Evolutionary conservation across 2,888 invertebrate genomes (phyloP).

Genomic region (Ormyrus pomaceus): DNA sequence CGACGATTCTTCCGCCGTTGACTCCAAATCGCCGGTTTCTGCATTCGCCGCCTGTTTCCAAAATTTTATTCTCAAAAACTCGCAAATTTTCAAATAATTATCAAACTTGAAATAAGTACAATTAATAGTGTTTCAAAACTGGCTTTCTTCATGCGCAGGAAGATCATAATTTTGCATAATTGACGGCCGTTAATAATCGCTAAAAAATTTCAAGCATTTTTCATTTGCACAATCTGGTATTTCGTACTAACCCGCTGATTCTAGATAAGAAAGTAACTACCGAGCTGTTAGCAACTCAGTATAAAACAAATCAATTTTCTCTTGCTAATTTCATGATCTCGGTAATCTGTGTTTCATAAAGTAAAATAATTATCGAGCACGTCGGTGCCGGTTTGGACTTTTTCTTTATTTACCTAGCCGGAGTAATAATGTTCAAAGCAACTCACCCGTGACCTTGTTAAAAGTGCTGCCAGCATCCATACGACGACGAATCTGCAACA

Average conservation of each 20-base stretch:
- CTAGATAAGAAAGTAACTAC: not conserved
- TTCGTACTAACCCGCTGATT: not conserved
- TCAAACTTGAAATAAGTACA: too few species aligned
- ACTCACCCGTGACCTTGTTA: slow-evolving; percentile 67
- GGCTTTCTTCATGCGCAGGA: not conserved
- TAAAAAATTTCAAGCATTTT: too few species aligned
- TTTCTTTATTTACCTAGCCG: not conserved
- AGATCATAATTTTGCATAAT: slow-evolving; percentile 9
- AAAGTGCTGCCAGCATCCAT: slow-evolving; percentile 67
- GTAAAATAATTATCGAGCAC: slow-evolving; percentile 14
- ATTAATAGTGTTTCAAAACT: too few species aligned
- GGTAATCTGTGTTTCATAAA: not conserved
- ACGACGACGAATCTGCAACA: slow-evolving; percentile 69
- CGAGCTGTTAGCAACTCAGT: slow-evolving; percentile 1
- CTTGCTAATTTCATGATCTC: not conserved
- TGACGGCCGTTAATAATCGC: not conserved
- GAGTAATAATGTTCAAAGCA: not conserved
- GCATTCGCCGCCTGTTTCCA: slow-evolving; percentile 62
- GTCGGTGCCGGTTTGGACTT: too few species aligned
- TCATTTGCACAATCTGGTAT: too few species aligned
- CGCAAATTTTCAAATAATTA: too few species aligned
- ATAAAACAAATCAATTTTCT: slow-evolving; percentile 20
- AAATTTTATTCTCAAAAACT: not conserved
- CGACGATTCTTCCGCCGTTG: slow-evolving; percentile 64
- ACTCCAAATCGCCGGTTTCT: slow-evolving; percentile 66